Evolutionary conservation across 1,140 invertebrate species (phyloP).

Genomic region (Lysiphlebus fabarum): DNA sequence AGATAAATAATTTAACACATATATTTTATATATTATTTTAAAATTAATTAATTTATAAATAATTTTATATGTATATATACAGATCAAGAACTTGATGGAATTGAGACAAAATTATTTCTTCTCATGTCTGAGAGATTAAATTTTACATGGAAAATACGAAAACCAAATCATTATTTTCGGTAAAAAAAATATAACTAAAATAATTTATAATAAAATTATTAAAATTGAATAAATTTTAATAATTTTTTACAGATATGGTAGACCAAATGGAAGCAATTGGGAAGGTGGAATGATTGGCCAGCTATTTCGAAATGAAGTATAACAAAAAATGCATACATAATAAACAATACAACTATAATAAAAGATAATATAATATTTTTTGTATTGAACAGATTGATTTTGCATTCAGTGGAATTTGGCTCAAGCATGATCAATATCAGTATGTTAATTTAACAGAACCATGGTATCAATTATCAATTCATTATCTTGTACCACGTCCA

Average conservation of each 20-base stretch:
- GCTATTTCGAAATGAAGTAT: constrained; percentile 30
- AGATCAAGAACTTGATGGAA: constrained; percentile 34
- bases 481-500: constrained; percentile 45
- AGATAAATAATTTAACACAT: constrained; percentile 17
- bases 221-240: not conserved
- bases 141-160: constrained; percentile 39
- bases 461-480: constrained; percentile 34
- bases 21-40: constrained; percentile 14
- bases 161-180: constrained; percentile 29
- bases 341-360: too few species aligned
- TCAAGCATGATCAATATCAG: constrained; percentile 28
- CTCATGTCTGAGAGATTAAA: constrained; percentile 38
- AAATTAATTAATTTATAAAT: not conserved
- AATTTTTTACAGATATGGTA: constrained; percentile 34
- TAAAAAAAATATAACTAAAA: constrained; percentile 4
- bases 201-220: not conserved
- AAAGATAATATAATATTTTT: too few species aligned
- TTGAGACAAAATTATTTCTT: constrained; percentile 37
- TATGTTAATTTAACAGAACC: constrained; percentile 36
- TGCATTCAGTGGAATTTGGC: constrained; percentile 40
- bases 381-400: constrained; percentile 34
- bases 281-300: constrained; percentile 37
- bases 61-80: constrained; percentile 9
- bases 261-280: constrained; percentile 34
- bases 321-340: too few species aligned